Evolutionary conservation across 2,113 vertebrate species (phyloP), one percentile per base, ranked within the genome.

Genomic region (Edolisoma coerulescens): DNA sequence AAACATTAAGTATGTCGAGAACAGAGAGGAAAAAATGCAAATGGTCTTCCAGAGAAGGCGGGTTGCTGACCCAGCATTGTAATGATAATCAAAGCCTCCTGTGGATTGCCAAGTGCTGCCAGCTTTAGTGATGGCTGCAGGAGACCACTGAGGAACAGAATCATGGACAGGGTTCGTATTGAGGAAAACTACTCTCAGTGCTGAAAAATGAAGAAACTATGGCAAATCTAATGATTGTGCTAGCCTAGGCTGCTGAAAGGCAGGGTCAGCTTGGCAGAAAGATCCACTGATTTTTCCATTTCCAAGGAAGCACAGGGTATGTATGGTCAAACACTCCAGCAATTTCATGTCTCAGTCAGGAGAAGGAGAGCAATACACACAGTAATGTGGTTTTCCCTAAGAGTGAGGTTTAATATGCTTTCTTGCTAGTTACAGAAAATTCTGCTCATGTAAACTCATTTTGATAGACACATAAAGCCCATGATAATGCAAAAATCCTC

Each of bases 1-100:
- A 96, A 92, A 45, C 89, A 76, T 96, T 85, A 94, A 93, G 37
- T 85, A 35, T 91, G 73, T 95, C 44, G 5, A 68, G 85, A 95
- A 64, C 12, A 45, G 41, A 81, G 50, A 47, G 75, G 6, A 39
- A 87, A 82, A 91, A 90, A 96, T 93, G 85, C 65, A 90, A 95
- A 93, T 74, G 56, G 54, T 88, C 21, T 94, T 84, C 32, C 54
- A 60, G 41, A 87, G 76, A 73, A 91, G 73, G 53, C 90, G 89
- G 22, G 20, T 84, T 91, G 67, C 85, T 93, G 95, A 90, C 89
- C 65, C 37, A 63, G 91, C 42, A 7, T n/a, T 76, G 80, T 53
- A 65, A 63, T 79, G 53, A 35, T 86, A 67, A 59, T 91, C 84
- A 74, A 70, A 87, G 78, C 30, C 20, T 87, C 68, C 7, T 6